phyloP scores from a whole-genome alignment of 2,113 vertebrate genomes.

The Odobenus rosmarus region DNA sequence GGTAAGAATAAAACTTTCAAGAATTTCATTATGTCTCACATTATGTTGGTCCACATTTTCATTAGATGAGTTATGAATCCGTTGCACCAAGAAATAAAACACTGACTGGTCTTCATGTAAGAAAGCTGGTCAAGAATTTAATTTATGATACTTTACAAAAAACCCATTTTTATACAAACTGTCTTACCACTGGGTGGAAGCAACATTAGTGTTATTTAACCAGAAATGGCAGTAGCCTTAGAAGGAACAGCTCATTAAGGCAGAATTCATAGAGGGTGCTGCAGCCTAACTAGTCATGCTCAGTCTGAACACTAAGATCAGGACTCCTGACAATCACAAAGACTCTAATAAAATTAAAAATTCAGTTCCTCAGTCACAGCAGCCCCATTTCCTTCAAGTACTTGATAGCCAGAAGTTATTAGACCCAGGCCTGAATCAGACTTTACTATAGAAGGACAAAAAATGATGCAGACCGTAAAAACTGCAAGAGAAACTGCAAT shows the following conservation, averaged over 20 bases:
- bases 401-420: neutral
- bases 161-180: neutral
- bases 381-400: neutral
- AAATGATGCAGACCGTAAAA: neutral
- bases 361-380: neutral
- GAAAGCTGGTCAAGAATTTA: neutral
- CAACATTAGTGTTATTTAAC: neutral
- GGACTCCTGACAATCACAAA: neutral
- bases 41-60: neutral
- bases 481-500: neutral
- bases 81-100: neutral
- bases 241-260: neutral
- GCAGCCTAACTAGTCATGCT: neutral
- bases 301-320: neutral
- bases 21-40: neutral
- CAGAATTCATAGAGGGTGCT: neutral
- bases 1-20: neutral
- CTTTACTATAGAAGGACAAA: neutral
- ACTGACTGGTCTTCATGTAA: neutral
- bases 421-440: neutral
- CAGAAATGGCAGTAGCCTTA: neutral
- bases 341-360: neutral
- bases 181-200: neutral
- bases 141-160: neutral
- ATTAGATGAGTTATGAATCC: neutral